Evolutionary conservation across 1,140 invertebrate genomes (phyloP).

Genomic region (Brachionus calyciflorus): DNA sequence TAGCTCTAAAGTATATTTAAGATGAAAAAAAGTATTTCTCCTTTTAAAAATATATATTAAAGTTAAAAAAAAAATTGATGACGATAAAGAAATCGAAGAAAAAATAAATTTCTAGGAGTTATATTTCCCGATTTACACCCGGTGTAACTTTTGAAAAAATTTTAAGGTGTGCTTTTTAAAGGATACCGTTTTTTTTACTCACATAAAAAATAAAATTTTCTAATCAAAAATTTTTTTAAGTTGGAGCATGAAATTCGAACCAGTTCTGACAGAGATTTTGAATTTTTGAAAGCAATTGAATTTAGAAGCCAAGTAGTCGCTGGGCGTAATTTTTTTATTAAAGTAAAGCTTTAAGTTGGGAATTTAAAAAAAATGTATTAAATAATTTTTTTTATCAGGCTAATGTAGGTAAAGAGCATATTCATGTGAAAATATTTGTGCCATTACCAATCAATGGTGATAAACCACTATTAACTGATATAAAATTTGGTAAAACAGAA

Average conservation of each 20-base stretch:
- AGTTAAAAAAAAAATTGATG: too few species aligned
- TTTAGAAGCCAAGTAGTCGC: constrained; percentile 41
- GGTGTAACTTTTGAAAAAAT: too few species aligned
- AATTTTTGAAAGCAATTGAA: constrained; percentile 4
- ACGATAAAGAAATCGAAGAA: too few species aligned
- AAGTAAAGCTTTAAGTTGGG: too few species aligned
- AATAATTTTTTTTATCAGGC: too few species aligned
- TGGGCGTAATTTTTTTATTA: constrained; percentile 35
- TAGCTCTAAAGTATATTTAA: too few species aligned
- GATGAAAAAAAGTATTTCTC: too few species aligned
- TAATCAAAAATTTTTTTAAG: neutral
- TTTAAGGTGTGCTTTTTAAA: neutral
- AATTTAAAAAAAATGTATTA: too few species aligned
- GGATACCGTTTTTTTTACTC: too few species aligned
- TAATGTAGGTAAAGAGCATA: constrained; percentile 18
- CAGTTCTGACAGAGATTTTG: constrained; percentile 8
- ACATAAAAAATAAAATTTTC: neutral
- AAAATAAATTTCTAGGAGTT: too few species aligned
- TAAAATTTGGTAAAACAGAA: constrained; percentile 13
- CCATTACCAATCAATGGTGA: constrained; percentile 22
- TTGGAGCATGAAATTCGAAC: constrained; percentile 10
- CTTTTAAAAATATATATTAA: too few species aligned
- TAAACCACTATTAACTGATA: neutral
- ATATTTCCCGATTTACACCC: too few species aligned
- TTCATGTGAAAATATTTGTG: constrained; percentile 40